Conservation (phyloP, 1,140 invertebrate species). For the Episyrphus balteatus region DNA sequence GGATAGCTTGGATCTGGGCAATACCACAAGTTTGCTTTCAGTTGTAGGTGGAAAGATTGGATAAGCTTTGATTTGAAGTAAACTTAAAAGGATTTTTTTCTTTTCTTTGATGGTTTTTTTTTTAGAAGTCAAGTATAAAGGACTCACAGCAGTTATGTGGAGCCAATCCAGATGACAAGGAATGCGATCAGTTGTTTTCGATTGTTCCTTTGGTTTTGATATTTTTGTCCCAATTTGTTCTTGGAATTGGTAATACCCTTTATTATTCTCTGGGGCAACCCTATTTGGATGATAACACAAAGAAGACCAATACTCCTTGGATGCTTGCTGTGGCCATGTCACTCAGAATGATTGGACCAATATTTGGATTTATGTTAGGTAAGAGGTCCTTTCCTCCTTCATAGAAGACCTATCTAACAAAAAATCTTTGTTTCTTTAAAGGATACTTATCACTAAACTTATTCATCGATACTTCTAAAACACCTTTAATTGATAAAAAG, state of each 20-base stretch:
- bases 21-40: slow-evolving; percentile 10
- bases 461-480: slow-evolving; percentile 51
- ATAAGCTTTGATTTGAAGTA: background rate
- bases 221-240: slow-evolving; percentile 56
- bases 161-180: slow-evolving; percentile 15
- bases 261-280: slow-evolving; percentile 57
- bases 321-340: slow-evolving; percentile 39
- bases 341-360: slow-evolving; percentile 30
- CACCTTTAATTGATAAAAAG: slow-evolving; percentile 48
- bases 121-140: slow-evolving; percentile 12
- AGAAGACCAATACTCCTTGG: slow-evolving; percentile 54
- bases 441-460: slow-evolving; percentile 51
- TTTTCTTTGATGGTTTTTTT: background rate
- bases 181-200: slow-evolving; percentile 40
- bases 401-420: background rate
- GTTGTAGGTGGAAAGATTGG: slow-evolving; percentile 11
- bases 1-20: slow-evolving; percentile 8
- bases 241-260: slow-evolving; percentile 56
- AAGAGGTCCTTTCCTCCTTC: background rate
- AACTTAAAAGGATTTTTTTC: background rate
- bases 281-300: slow-evolving; percentile 59
- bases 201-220: slow-evolving; percentile 48
- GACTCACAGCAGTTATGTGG: slow-evolving; percentile 24
- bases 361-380: slow-evolving; percentile 32
- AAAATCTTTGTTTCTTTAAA: slow-evolving; percentile 18